phyloP scores from a whole-genome alignment of 1,140 invertebrate genomes.

The Nymphalis io region DNA sequence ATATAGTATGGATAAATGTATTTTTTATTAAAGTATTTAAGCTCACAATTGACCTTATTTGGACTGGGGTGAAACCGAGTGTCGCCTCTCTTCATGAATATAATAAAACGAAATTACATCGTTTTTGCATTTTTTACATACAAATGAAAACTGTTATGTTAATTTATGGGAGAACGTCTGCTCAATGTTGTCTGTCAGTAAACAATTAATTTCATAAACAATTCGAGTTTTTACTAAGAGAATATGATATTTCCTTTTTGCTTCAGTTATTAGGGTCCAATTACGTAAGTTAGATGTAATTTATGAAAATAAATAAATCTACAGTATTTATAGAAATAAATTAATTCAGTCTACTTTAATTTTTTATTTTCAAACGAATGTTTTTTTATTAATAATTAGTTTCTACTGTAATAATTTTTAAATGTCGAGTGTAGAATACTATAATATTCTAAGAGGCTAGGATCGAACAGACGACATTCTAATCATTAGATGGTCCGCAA shows the following conservation, averaged over 20 bases:
- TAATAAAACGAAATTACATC: constrained; percentile 4
- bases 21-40: not conserved
- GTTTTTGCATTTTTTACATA: constrained; percentile 23
- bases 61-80: constrained; percentile 5
- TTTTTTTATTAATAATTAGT: too few relatives aligned
- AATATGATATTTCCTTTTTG: not conserved
- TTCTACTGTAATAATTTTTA: too few relatives aligned
- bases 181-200: not conserved
- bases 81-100: constrained; percentile 15
- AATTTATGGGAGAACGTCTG: constrained; percentile 12
- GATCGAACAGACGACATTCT: too few relatives aligned
- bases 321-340: too few relatives aligned
- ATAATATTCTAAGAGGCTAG: too few relatives aligned
- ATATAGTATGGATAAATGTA: not conserved
- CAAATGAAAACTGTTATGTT: constrained; percentile 23
- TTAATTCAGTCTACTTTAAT: too few relatives aligned
- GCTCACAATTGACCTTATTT: constrained; percentile 13
- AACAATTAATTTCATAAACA: not conserved
- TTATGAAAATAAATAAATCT: not conserved
- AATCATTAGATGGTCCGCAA: too few relatives aligned
- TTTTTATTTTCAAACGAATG: too few relatives aligned
- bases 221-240: not conserved
- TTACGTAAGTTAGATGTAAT: not conserved
- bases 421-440: too few relatives aligned
- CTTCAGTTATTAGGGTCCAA: not conserved